These are phyloP conservation scores for Serranus cabrilla DNA, from an alignment of 2,797 vertebrate genomes.

Conservation along the genomic window DNA sequence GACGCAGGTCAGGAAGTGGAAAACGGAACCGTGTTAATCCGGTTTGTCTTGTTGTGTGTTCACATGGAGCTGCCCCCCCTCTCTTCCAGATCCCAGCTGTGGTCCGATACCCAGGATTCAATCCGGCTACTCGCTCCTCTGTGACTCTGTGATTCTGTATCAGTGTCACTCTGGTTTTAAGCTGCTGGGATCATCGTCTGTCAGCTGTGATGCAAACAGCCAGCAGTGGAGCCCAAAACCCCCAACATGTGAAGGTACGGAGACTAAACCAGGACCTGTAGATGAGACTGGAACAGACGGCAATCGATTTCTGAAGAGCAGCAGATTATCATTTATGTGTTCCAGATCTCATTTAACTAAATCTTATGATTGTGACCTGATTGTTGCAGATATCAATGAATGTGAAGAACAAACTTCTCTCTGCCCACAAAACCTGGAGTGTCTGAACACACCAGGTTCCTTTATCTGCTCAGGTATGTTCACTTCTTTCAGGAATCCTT, in stretches of 20 bases:
- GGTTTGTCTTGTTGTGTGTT: neutral
- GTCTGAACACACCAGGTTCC: slow-evolving; percentile 82
- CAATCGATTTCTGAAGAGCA: neutral
- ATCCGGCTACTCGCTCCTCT: slow-evolving; percentile 83
- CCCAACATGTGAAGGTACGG: slow-evolving; percentile 84
- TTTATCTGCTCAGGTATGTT: slow-evolving; percentile 84
- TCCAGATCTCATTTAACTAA: neutral
- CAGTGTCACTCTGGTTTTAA: slow-evolving; percentile 83
- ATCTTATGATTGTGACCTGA: slow-evolving; percentile 7
- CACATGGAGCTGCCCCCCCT: neutral
- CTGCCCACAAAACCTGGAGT: slow-evolving; percentile 78
- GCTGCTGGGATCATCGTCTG: slow-evolving; percentile 78
- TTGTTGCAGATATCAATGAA: slow-evolving; percentile 83
- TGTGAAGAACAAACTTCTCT: slow-evolving; percentile 73
- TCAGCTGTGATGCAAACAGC: slow-evolving; percentile 81
- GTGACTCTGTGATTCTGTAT: slow-evolving; percentile 79
- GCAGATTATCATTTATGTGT: neutral
- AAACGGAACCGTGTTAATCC: neutral
- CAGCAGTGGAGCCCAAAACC: slow-evolving; percentile 82
- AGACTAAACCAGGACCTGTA: neutral
- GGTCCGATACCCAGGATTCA: slow-evolving; percentile 82
- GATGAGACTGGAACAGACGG: neutral
- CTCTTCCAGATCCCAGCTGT: slow-evolving; percentile 80
- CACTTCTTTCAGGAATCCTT: neutral
- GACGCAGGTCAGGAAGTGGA: slow-evolving; percentile 69